A percentile compares a stretch with the other conserved stretches of the same genome.
Evolutionary conservation across 2,113 vertebrate species (phyloP).

Genomic region (Ia io): DNA sequence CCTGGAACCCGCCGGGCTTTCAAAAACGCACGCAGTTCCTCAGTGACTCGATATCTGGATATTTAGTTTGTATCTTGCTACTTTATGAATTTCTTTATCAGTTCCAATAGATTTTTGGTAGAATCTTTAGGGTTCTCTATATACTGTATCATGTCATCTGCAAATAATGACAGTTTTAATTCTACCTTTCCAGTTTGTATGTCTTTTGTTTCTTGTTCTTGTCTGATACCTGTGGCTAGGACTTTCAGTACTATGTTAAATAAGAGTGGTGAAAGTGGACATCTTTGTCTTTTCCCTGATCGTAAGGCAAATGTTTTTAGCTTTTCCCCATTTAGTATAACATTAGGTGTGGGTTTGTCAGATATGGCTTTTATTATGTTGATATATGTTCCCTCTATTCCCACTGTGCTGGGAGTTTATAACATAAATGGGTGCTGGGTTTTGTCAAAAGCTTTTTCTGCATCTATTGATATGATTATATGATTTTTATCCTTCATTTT

Average conservation of each 20-base stretch:
- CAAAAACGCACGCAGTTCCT: too few species aligned
- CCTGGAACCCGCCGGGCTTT: too few species aligned
- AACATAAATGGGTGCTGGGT: neutral
- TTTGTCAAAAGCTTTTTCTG: neutral
- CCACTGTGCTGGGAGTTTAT: neutral
- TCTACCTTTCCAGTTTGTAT: neutral
- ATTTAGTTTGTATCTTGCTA: neutral
- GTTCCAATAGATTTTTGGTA: neutral
- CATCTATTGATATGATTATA: neutral
- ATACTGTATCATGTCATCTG: neutral
- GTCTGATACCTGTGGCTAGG: neutral
- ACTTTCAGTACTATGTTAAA: neutral
- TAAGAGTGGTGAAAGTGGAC: neutral
- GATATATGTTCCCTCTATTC: neutral
- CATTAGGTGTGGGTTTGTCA: neutral
- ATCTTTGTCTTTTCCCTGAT: neutral
- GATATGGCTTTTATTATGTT: neutral
- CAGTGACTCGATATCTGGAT: neutral
- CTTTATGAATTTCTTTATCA: neutral
- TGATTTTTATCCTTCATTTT: neutral
- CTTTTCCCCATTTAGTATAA: neutral
- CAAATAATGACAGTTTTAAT: neutral
- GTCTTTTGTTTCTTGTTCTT: neutral
- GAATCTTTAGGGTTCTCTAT: neutral
- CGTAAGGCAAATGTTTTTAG: neutral